A percentile compares a stretch with the other conserved stretches of the same genome.
phyloP scores from a whole-genome alignment of 2,797 vertebrate species.

The Champsocephalus gunnari region DNA sequence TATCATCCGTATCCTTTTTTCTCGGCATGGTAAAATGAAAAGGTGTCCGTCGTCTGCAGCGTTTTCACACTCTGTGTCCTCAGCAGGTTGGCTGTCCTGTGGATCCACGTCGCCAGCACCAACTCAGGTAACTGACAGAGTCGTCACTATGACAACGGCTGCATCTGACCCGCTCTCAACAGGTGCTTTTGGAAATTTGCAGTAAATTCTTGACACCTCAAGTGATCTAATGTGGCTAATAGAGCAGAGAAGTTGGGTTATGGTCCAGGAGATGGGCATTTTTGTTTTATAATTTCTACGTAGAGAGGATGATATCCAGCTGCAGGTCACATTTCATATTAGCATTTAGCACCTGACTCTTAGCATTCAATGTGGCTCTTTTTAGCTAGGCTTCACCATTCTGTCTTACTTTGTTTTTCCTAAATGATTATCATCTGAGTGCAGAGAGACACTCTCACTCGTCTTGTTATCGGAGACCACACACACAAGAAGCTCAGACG shows the following conservation, averaged over 20 bases:
- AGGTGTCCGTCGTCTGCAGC: slow-evolving; percentile 8
- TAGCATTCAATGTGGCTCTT: background rate
- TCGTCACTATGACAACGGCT: slow-evolving; percentile 75
- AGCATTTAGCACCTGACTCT: background rate
- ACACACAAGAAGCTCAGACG: slow-evolving; percentile 58
- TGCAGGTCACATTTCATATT: background rate
- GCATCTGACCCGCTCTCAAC: slow-evolving; percentile 59
- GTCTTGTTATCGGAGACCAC: slow-evolving; percentile 61
- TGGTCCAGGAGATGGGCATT: background rate
- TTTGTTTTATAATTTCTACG: background rate
- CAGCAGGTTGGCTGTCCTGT: slow-evolving; percentile 18
- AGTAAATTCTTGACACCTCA: slow-evolving; percentile 8
- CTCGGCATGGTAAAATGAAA: slow-evolving; percentile 85
- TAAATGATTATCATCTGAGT: slow-evolving; percentile 40
- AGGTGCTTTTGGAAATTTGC: slow-evolving; percentile 17
- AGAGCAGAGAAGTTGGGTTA: background rate
- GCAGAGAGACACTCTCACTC: slow-evolving; percentile 78
- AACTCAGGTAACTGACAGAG: slow-evolving; percentile 74
- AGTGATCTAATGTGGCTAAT: background rate
- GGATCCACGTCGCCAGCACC: slow-evolving; percentile 38
- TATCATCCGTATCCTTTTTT: slow-evolving; percentile 85
- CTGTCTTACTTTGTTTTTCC: slow-evolving; percentile 1
- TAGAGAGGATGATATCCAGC: background rate
- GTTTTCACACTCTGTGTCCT: background rate
- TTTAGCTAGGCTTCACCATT: background rate